Base-by-base conservation (phyloP, 2,113 vertebrate species). In the Reinhardtius hippoglossoides region DNA sequence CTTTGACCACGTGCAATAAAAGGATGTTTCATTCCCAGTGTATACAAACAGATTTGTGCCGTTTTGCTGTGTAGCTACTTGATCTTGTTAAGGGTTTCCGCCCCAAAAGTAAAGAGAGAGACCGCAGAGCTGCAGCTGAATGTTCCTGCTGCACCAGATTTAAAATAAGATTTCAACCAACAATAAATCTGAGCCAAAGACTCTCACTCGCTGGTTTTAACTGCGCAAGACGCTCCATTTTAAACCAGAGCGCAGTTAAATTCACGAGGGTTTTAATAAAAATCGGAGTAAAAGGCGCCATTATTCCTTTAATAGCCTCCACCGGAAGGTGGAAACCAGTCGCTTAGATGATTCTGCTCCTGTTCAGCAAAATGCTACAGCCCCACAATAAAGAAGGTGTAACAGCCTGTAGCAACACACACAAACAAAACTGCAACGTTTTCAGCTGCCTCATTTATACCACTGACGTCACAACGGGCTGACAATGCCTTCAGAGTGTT, bases 1-100 rank as follows among this genome's bases (percentile, higher is more conserved):
- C 72, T 82, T 83, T 89, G 81, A 83, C 77, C 44, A 75, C 20
- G 55, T 48, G 54, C 42, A 40, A 15, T 40, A 77, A 44, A 66
- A 58, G 23, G 35, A 65, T 9, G 64, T 63, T 66, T 44, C 58
- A n/a, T 9, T 57, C 23, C 16, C 37, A 5, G 23, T 0, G 14
- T 9, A 9, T 3, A 54, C 7, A 54, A n/a, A 54, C 18, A 20
- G 3, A 58, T 27, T 8, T 58, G 56, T 56, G 21, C 21, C 9
- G 21, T 13, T 56, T 27, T 8, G 23, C 0, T 57, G 23, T 57
- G 55, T 26, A 50, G 12, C 48, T 18, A 13, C 44, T 18, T 48
- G 2, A 4, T 14, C 31, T 13, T 21, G 9, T 44, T 63, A 3
- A 1, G 37, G 2, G 10, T 40, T 67, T 35, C 9, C 12, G 1